Conservation (phyloP, 2,113 vertebrate genomes). For the Pipa parva region DNA sequence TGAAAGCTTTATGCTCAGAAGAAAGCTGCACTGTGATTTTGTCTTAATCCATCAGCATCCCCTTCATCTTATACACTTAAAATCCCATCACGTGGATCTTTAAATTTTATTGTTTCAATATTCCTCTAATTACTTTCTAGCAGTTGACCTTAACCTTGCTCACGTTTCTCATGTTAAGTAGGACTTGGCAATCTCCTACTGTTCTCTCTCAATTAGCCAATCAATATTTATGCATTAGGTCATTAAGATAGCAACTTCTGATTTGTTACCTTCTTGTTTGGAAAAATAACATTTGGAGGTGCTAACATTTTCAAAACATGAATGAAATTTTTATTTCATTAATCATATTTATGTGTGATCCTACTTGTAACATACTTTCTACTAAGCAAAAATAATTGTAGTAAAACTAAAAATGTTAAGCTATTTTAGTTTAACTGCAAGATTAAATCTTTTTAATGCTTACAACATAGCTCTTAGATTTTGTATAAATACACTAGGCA, state of each 20-base stretch:
- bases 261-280: constrained; percentile 3
- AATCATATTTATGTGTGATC: too few species aligned
- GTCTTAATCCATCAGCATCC: constrained; percentile 39
- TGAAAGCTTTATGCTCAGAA: constrained; percentile 39
- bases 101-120: constrained; percentile 36
- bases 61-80: constrained; percentile 37
- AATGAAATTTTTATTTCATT: too few species aligned
- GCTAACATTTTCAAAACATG: too few species aligned
- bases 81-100: constrained; percentile 26
- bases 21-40: constrained; percentile 35
- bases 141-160: constrained; percentile 10
- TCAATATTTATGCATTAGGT: constrained; percentile 31
- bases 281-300: too few species aligned
- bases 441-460: too few species aligned
- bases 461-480: too few species aligned
- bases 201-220: neutral
- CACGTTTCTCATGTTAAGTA: neutral
- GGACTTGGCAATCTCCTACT: neutral
- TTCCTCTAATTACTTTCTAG: constrained; percentile 30
- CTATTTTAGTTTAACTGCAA: too few species aligned
- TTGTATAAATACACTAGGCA: too few species aligned
- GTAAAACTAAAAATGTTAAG: too few species aligned
- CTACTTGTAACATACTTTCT: too few species aligned
- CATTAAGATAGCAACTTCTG: neutral
- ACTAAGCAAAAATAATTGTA: too few species aligned